Conservation (phyloP, 2,113 vertebrate genomes). For the Mungos mungo region DNA sequence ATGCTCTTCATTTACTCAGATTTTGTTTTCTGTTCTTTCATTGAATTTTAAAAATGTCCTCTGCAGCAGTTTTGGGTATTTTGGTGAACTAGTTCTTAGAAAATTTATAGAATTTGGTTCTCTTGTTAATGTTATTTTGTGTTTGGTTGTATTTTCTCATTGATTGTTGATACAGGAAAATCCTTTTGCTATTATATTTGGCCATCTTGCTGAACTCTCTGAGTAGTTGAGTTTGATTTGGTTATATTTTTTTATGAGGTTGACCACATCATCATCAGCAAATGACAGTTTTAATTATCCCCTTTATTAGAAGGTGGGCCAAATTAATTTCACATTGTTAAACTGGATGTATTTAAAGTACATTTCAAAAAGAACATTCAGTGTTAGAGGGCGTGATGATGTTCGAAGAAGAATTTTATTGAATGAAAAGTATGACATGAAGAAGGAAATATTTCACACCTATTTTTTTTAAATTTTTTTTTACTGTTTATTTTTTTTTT, state of each 20-base stretch:
- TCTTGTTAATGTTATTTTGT: conserved; percentile 14
- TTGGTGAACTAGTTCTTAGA: not conserved
- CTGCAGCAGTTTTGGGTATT: not conserved
- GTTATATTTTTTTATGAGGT: not conserved
- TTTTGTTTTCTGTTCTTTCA: conserved; percentile 24
- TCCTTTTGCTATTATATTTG: not conserved
- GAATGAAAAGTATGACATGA: not conserved
- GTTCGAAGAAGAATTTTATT: not conserved
- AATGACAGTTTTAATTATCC: conserved; percentile 23
- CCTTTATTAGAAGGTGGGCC: not conserved
- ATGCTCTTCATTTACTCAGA: not conserved
- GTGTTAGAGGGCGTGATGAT: not conserved
- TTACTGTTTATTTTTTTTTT: no score
- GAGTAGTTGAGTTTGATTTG: conserved; percentile 8
- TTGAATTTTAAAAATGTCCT: not conserved
- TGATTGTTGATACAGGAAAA: not conserved
- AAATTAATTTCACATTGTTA: conserved; percentile 46
- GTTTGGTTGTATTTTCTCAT: not conserved
- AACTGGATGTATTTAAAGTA: conserved; percentile 2
- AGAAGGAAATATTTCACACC: not conserved
- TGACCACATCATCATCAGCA: not conserved
- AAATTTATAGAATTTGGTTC: not conserved
- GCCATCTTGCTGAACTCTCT: not conserved
- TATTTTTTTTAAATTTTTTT: not conserved
- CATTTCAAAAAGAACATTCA: not conserved